Base-by-base conservation (phyloP, 2,888 invertebrate species). In the Plebejus melissa region DNA sequence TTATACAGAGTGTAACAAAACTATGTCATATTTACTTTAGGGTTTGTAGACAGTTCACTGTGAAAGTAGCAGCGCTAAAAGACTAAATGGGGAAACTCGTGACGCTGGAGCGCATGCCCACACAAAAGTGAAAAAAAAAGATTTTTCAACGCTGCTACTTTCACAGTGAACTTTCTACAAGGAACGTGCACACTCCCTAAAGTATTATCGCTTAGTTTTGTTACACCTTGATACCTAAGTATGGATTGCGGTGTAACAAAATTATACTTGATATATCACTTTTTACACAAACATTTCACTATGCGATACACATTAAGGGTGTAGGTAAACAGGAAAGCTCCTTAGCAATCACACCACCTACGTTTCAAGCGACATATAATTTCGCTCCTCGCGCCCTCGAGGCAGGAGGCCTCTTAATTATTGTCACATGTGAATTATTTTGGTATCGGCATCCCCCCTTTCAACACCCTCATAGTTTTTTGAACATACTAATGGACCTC, bases 401-500 rank as follows among this genome's bases (percentile, higher is more conserved):
- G 82, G 85, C 82, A 82, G 81, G 82, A 80, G 83, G 83, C 85
- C 86, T 87, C 90, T 88, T 90, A 91, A 91, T 91, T 91, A 91
- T 91, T 90, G 90, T 90, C 89, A 90, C 90, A 90, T 91, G 88
- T 90, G 90, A 90, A 88, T 90, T 90, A 90, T 90, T 90, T 90
- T 87, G 88, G 87, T 89, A 90, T 90, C 13, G 65, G 65, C 65
- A 65, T 86, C 79, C 80, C 79, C 80, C 78, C 78, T 81, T 81
- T 74, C 80, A 78, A 79, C 79, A 78, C 76, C 76, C 70, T 58
- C 16, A 41, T 69, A 71, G 70, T 70, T 71, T 75, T 69, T 69
- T 57, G 13, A 58, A 58, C 69, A 5, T 36, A 38, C 74, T n/a
- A 69, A 36, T 4, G 16, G 69, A 0, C 32, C 32, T 32, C 32